Conservation (phyloP, 2,888 invertebrate genomes). For the Molanna angustata region DNA sequence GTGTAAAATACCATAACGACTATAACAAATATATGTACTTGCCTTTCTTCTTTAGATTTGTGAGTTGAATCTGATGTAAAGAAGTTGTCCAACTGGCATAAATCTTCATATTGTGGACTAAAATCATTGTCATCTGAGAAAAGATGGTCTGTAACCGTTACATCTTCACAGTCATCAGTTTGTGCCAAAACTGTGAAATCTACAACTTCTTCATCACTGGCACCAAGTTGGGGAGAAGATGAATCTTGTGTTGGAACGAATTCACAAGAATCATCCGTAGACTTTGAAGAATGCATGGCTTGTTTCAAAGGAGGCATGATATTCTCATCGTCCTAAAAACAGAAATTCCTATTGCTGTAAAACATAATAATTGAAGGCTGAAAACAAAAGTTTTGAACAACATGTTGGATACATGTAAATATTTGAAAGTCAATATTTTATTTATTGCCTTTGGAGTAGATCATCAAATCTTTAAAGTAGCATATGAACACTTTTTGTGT, state of each 20-base stretch:
- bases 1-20: no score
- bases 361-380: no score
- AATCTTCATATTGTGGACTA: conserved; percentile 51
- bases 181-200: conserved; percentile 6
- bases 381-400: not conserved
- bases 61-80: conserved; percentile 50
- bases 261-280: conserved; percentile 33
- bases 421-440: not conserved
- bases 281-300: conserved; percentile 38
- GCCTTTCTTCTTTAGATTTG: conserved; percentile 35
- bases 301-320: conserved; percentile 47
- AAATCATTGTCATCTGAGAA: conserved; percentile 34
- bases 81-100: conserved; percentile 53
- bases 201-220: conserved; percentile 22
- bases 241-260: conserved; percentile 38
- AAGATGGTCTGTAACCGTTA: conserved; percentile 7
- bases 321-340: conserved; percentile 47
- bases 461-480: no score
- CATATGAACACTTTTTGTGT: no score
- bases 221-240: conserved; percentile 48
- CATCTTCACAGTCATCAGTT: conserved; percentile 10
- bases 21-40: not conserved
- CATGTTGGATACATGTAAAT: not conserved
- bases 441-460: no score
- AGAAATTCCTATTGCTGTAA: not conserved